Percentiles rank a stretch among this genome's conserved stretches.
Conservation (phyloP, 2,113 vertebrate genomes). For the Malurus elegans region DNA sequence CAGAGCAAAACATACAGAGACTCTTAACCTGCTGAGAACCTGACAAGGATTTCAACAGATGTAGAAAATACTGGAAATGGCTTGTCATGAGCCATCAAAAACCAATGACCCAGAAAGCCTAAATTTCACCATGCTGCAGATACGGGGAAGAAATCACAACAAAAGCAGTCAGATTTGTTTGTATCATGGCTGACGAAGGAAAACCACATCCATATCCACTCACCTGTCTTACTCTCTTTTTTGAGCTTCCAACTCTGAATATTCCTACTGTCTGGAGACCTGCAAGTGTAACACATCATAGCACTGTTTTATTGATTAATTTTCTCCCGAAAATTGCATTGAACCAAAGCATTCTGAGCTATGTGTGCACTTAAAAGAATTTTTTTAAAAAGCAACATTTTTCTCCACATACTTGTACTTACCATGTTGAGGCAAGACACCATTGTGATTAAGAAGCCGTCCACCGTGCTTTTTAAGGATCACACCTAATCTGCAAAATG, state of each 20-base stretch:
- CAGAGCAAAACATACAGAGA: constrained; percentile 16
- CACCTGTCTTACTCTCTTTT: constrained; percentile 98
- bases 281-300: constrained; percentile 69
- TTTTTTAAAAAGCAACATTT: neutral
- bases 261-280: constrained; percentile 96
- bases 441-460: neutral
- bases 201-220: constrained; percentile 23
- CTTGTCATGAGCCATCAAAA: neutral
- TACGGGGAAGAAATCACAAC: neutral
- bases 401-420: neutral
- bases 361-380: neutral
- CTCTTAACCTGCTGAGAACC: constrained; percentile 9
- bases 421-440: neutral
- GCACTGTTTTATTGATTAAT: neutral
- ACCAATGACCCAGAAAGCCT: constrained; percentile 7
- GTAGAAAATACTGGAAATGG: neutral
- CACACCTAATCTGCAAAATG: neutral
- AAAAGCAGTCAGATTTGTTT: neutral
- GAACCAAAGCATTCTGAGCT: neutral
- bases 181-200: neutral
- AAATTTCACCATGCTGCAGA: neutral
- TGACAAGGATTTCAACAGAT: neutral
- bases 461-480: neutral
- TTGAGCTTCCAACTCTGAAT: constrained; percentile 97
- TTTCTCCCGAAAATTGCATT: neutral